Evolutionary conservation across 53 echinoderm and acorn worm species (phyloP).

Genomic region (Holothuria scabra): DNA sequence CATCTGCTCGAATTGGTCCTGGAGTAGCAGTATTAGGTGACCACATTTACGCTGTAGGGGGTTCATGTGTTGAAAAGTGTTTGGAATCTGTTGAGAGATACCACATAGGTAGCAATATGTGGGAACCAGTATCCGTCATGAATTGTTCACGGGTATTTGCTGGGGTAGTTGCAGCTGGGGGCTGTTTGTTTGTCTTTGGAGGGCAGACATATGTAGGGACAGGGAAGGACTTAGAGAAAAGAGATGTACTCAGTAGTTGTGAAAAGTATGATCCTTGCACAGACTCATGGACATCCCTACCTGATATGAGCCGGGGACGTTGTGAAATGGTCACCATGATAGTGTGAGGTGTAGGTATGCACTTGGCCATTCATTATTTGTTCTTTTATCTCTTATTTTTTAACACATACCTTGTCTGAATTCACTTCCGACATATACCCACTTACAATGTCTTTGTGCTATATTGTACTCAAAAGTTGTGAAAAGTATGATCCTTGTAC

Average conservation of each 20-base stretch:
- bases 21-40: conserved; percentile 32
- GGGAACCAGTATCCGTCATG: conserved; percentile 12
- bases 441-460: too few relatives aligned
- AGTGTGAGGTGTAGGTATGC: too few relatives aligned
- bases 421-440: too few relatives aligned
- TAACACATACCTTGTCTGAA: too few relatives aligned
- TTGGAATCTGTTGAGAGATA: conserved; percentile 28
- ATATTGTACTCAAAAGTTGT: conserved; percentile 1
- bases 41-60: conserved; percentile 34
- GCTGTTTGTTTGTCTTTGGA: conserved; percentile 21
- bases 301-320: neutral
- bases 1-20: conserved; percentile 11
- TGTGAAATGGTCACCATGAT: conserved; percentile 41
- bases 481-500: conserved; percentile 7
- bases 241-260: neutral
- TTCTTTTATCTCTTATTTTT: too few relatives aligned
- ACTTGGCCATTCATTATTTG: too few relatives aligned
- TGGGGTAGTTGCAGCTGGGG: conserved; percentile 11
- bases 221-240: neutral
- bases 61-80: conserved; percentile 5
- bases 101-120: neutral
- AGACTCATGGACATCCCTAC: neutral
- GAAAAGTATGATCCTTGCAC: conserved; percentile 6
- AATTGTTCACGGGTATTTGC: neutral
- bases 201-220: conserved; percentile 23